A percentile compares a stretch with the other conserved stretches of the same genome.
Evolutionary conservation across 2,888 invertebrate species (phyloP).

Genomic region (Nemurella pictetii): DNA sequence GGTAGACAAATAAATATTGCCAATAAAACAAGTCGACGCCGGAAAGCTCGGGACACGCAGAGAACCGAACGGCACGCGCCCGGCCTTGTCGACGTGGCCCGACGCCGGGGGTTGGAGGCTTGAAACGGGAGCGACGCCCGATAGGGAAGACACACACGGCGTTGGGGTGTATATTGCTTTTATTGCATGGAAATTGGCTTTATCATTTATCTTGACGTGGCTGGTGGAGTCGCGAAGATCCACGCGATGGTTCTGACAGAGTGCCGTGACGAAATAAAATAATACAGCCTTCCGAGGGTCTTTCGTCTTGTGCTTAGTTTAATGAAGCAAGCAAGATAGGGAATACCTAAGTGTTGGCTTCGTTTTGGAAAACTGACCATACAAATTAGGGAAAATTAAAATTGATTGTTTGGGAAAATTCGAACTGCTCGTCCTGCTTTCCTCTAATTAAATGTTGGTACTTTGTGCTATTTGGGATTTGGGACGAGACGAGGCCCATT

Average conservation of each 20-base stretch:
- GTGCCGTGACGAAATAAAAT: background rate
- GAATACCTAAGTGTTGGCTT: too few species aligned
- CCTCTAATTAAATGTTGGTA: too few species aligned
- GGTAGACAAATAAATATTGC: slow-evolving; percentile 25
- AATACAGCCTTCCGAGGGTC: too few species aligned
- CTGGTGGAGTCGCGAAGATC: background rate
- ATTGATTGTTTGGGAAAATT: too few species aligned
- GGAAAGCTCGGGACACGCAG: background rate
- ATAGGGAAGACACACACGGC: background rate
- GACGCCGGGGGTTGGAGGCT: background rate
- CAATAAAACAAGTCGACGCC: slow-evolving; percentile 12
- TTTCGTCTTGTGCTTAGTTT: too few species aligned
- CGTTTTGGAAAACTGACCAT: too few species aligned
- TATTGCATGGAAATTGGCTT: background rate
- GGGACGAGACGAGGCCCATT: too few species aligned
- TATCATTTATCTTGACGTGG: background rate
- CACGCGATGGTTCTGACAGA: background rate
- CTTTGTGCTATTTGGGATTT: too few species aligned
- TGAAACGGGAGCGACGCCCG: background rate
- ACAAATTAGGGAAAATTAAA: too few species aligned
- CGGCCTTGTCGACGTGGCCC: background rate
- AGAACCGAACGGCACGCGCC: background rate
- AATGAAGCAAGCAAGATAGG: too few species aligned
- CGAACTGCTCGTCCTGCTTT: too few species aligned
- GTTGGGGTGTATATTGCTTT: background rate